Conservation (phyloP, 2,113 vertebrate genomes). For the Chaenocephalus aceratus region DNA sequence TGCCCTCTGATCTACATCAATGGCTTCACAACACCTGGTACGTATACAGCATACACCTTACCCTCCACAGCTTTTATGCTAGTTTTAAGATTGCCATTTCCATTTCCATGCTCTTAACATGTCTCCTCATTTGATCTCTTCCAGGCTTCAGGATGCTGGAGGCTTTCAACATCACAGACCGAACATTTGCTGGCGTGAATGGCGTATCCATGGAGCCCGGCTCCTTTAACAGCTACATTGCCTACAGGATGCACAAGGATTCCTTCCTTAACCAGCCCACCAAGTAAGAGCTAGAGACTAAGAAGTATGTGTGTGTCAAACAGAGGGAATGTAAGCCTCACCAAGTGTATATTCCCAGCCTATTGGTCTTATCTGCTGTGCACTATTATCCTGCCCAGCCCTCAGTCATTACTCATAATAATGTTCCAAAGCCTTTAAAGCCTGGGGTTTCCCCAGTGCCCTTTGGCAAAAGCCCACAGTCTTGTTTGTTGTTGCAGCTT, state of each 20-base stretch:
- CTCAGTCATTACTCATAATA: constrained; percentile 68
- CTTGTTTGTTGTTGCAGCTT: constrained; percentile 56
- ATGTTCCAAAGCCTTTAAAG: constrained; percentile 21
- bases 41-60: constrained; percentile 61
- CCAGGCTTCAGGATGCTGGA: constrained; percentile 98
- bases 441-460: constrained; percentile 34
- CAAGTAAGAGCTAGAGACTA: constrained; percentile 82
- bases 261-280: constrained; percentile 93
- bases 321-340: constrained; percentile 17
- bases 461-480: constrained; percentile 26
- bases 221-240: constrained; percentile 93
- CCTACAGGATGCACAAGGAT: constrained; percentile 95
- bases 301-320: constrained; percentile 16
- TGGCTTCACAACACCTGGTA: constrained; percentile 98
- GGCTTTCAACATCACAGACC: constrained; percentile 96
- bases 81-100: background rate
- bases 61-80: background rate
- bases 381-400: constrained; percentile 44
- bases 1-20: constrained; percentile 98
- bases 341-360: constrained; percentile 28
- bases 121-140: constrained; percentile 23
- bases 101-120: background rate
- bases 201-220: constrained; percentile 96
- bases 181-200: constrained; percentile 91
- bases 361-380: constrained; percentile 38